Percentiles rank a stretch among this genome's conserved stretches.
Conservation (phyloP, 1,140 invertebrate genomes). For the Philopotamus ludificatus region DNA sequence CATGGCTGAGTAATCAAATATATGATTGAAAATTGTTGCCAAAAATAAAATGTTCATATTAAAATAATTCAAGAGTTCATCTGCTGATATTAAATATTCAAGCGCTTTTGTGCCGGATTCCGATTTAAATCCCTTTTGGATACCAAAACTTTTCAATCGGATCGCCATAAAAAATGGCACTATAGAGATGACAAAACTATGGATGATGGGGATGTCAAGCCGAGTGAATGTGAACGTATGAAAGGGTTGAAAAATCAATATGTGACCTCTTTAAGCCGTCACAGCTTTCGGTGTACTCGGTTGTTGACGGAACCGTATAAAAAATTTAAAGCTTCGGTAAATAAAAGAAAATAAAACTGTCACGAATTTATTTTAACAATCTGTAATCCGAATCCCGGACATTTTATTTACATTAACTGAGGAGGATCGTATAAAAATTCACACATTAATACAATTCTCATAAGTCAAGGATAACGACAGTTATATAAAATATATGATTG, state of each 20-base stretch:
- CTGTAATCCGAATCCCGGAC: no score
- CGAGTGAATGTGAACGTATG: constrained; percentile 8
- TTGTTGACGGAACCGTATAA: not conserved
- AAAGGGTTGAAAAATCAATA: constrained; percentile 42
- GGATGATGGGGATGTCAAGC: not conserved
- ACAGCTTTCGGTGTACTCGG: not conserved
- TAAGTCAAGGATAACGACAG: no score
- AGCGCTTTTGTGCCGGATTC: constrained; percentile 1
- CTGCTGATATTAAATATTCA: not conserved
- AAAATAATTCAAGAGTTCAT: not conserved
- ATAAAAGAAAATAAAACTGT: no score
- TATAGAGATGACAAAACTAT: not conserved
- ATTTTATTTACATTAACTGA: no score
- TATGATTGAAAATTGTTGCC: not conserved
- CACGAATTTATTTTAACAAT: no score
- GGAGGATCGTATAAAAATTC: no score
- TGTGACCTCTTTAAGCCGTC: constrained; percentile 34
- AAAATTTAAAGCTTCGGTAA: not conserved
- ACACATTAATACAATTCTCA: no score
- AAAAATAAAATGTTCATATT: not conserved
- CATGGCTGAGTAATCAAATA: constrained; percentile 1
- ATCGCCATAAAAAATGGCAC: not conserved
- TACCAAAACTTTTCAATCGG: constrained; percentile 10
- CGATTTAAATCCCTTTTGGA: constrained; percentile 12
- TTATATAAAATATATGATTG: no score